Evolutionary conservation across 2,888 invertebrate species (phyloP).

Genomic region (Noctua janthe): DNA sequence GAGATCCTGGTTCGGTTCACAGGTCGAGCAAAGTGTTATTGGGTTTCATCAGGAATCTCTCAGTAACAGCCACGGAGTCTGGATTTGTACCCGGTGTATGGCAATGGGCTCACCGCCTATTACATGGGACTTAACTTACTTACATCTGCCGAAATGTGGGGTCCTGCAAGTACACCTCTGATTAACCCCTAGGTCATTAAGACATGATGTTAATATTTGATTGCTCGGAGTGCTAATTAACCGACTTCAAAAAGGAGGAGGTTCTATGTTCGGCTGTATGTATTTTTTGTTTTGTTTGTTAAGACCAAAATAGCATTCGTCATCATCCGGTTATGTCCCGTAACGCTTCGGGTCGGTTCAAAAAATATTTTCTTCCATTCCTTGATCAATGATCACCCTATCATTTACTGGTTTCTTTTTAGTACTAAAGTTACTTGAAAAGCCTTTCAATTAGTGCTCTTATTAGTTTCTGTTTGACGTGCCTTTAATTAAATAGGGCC

Average conservation of each 20-base stretch:
- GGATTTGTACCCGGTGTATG: background rate
- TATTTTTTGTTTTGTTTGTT: background rate
- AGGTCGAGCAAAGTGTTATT: background rate
- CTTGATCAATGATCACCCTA: background rate
- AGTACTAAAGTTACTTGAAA: background rate
- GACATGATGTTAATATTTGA: background rate
- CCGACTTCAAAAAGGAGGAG: too few species aligned
- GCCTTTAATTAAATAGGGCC: background rate
- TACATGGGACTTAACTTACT: background rate
- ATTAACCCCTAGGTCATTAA: background rate
- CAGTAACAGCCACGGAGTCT: background rate
- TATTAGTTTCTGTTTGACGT: background rate
- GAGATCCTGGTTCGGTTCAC: background rate
- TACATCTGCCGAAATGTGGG: background rate
- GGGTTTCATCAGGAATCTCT: background rate
- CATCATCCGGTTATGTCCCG: background rate
- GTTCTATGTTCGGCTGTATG: too few species aligned
- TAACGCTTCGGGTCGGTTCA: background rate
- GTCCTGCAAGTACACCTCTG: background rate
- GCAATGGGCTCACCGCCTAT: background rate
- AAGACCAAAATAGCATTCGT: background rate
- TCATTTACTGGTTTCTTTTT: background rate
- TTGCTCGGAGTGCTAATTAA: background rate
- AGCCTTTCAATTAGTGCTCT: background rate
- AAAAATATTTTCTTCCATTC: background rate